Evolutionary conservation across 1,140 invertebrate species (phyloP).

Genomic region (Brachystomella parvula): DNA sequence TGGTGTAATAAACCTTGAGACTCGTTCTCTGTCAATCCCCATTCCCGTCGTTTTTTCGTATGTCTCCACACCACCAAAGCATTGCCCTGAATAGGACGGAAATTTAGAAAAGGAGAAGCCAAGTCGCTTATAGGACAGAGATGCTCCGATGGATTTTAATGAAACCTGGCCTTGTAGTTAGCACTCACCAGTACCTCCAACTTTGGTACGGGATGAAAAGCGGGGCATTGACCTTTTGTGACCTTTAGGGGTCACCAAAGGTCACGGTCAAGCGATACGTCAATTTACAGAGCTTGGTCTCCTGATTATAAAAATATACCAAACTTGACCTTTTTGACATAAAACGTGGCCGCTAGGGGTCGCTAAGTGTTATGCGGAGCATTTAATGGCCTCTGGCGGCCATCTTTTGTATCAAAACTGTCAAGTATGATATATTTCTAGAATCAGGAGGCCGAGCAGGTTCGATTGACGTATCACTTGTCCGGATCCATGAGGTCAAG

Average conservation of each 20-base stretch:
- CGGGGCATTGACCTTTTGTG: not conserved
- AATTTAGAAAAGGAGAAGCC: not conserved
- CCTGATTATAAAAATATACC: too few relatives aligned
- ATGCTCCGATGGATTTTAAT: not conserved
- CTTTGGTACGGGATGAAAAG: not conserved
- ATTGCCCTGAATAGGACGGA: conserved; percentile 39
- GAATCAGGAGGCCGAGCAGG: too few relatives aligned
- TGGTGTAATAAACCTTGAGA: conserved; percentile 44
- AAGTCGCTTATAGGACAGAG: not conserved
- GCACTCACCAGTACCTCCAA: not conserved
- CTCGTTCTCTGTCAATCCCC: conserved; percentile 40
- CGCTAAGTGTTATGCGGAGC: too few relatives aligned
- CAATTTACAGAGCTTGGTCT: too few relatives aligned
- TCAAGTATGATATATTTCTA: too few relatives aligned
- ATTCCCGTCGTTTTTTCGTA: conserved; percentile 46
- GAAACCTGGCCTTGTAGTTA: not conserved
- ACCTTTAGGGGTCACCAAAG: not conserved
- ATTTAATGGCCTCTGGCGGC: too few relatives aligned
- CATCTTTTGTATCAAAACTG: too few relatives aligned
- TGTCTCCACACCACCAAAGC: conserved; percentile 48
- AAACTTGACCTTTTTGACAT: too few relatives aligned
- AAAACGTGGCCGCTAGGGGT: too few relatives aligned
- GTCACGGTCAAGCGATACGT: not conserved
- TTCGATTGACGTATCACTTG: too few relatives aligned
- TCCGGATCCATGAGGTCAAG: too few relatives aligned